A percentile compares a stretch with the other conserved stretches of the same genome.
phyloP scores from a whole-genome alignment of 2,797 vertebrate species.

The Centropyge bicolor region DNA sequence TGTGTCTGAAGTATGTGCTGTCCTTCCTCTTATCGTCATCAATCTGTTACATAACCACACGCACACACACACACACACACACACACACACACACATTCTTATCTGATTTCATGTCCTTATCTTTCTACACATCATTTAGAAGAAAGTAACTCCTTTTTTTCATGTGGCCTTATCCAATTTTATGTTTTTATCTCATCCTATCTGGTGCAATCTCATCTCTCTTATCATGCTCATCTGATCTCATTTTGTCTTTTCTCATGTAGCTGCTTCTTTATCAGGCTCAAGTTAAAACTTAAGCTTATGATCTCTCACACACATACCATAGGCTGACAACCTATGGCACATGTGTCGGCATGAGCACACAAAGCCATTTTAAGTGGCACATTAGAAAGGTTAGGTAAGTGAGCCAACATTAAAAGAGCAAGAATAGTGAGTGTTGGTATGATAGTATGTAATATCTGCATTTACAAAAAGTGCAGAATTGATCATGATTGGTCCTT shows the following conservation, averaged over 20 bases:
- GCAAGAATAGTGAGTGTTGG: not conserved
- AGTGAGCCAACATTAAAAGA: no score
- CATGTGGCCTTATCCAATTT: no score
- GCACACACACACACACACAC: constrained; percentile 32
- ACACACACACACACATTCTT: not conserved
- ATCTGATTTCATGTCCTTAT: constrained; percentile 1
- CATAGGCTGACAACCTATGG: no score
- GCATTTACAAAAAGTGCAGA: not conserved
- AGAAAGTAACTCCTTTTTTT: not conserved
- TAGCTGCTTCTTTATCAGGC: no score
- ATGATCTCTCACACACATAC: no score
- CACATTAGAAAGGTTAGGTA: not conserved
- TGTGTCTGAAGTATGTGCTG: constrained; percentile 83
- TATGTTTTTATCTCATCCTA: no score
- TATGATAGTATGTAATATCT: not conserved
- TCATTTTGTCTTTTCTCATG: no score
- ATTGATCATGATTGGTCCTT: not conserved
- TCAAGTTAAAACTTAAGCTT: no score
- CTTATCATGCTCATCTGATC: no score
- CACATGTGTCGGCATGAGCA: no score
- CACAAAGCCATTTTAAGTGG: not conserved
- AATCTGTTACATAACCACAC: constrained; percentile 84
- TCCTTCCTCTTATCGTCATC: constrained; percentile 93
- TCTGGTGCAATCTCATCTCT: no score
- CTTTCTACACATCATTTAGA: not conserved